phyloP scores from a whole-genome alignment of 2,113 vertebrate genomes.

The Ifrita kowaldi region DNA sequence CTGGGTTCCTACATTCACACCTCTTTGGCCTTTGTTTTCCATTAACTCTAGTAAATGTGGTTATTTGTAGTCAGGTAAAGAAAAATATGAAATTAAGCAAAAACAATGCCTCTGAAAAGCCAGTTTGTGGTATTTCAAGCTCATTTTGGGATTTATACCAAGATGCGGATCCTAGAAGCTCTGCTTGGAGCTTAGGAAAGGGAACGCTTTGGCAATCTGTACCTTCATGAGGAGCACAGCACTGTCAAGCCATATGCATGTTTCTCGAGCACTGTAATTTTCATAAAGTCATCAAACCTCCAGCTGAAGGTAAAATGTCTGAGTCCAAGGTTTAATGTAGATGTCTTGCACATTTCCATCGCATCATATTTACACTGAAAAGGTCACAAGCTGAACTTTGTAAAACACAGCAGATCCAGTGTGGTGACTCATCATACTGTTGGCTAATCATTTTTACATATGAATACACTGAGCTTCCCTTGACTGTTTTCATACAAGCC shows the following conservation, averaged over 20 bases:
- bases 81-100: not conserved
- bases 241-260: not conserved
- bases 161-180: not conserved
- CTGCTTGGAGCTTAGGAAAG: not conserved
- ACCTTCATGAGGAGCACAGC: not conserved
- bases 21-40: not conserved
- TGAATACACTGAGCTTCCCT: not conserved
- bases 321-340: not conserved
- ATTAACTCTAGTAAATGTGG: not conserved
- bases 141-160: not conserved
- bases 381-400: not conserved
- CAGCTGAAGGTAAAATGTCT: not conserved
- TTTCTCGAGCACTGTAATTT: rapidly evolving
- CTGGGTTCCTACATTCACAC: not conserved
- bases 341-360: not conserved
- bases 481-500: not conserved
- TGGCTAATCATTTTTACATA: not conserved
- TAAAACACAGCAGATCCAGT: not conserved
- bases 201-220: not conserved
- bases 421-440: not conserved
- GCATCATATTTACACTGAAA: not conserved
- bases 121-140: not conserved
- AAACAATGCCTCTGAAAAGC: not conserved
- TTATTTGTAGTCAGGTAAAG: not conserved
- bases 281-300: not conserved